Percentiles rank a stretch among this genome's conserved stretches.
These are phyloP conservation scores for Patiria pectinifera DNA, from an alignment of 53 echinoderm and acorn worm species.

Conservation along the genomic window DNA sequence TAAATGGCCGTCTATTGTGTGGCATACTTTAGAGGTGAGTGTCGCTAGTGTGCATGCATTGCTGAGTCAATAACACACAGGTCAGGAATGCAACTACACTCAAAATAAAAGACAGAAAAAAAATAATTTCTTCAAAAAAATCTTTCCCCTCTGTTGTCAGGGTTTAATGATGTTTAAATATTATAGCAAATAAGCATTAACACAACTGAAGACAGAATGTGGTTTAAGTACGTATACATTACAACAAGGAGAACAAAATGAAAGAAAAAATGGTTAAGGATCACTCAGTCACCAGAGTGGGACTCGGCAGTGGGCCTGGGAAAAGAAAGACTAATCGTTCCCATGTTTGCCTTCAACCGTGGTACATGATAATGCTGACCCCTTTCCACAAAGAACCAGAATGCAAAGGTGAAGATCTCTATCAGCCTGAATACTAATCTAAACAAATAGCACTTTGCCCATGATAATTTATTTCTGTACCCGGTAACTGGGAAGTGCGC, in stretches of 20 bases:
- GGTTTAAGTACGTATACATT: not conserved
- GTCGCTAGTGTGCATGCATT: not conserved
- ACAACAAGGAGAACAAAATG: not conserved
- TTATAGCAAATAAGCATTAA: not conserved
- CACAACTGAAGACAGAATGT: not conserved
- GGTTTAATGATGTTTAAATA: not conserved
- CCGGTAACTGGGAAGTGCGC: not conserved
- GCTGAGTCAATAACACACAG: not conserved
- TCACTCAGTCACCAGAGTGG: not conserved
- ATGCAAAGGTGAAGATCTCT: not conserved
- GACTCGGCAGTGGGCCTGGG: not conserved
- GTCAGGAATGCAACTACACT: not conserved
- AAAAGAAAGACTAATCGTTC: not conserved
- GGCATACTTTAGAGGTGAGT: conserved; percentile 13
- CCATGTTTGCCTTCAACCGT: not conserved
- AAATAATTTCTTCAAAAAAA: not conserved
- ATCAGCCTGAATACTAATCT: not conserved
- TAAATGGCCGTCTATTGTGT: not conserved
- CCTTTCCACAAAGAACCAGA: not conserved
- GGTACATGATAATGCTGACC: not conserved
- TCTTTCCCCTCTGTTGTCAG: too few species aligned
- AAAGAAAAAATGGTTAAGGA: not conserved
- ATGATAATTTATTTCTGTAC: conserved; percentile 16
- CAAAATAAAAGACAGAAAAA: not conserved
- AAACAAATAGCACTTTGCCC: conserved; percentile 26